phyloP scores from a whole-genome alignment of 2,888 invertebrate species.

The Rhagophthalmus giganteus region DNA sequence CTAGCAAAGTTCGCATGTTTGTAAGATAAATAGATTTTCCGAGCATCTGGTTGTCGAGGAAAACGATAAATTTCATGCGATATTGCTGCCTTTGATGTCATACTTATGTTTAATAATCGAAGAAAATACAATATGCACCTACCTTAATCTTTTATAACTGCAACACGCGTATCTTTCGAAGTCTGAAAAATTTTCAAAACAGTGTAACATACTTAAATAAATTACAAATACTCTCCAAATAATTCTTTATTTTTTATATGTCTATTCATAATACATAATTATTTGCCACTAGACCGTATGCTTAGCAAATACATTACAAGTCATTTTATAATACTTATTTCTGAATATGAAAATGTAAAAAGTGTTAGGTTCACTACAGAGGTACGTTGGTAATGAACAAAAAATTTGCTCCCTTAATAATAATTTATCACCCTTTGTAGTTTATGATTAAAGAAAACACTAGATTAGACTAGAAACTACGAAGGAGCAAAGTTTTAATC shows the following conservation, averaged over 20 bases:
- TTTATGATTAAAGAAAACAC: slow-evolving; percentile 42
- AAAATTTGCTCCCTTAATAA: slow-evolving; percentile 33
- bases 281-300: slow-evolving; percentile 51
- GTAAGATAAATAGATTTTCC: too few relatives aligned
- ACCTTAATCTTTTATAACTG: too few relatives aligned
- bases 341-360: slow-evolving; percentile 52
- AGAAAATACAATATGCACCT: too few relatives aligned
- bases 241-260: slow-evolving; percentile 46
- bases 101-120: too few relatives aligned
- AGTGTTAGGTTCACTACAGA: slow-evolving; percentile 44
- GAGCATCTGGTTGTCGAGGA: too few relatives aligned
- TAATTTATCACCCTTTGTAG: slow-evolving; percentile 45
- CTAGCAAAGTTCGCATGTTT: too few relatives aligned
- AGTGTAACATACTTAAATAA: too few relatives aligned
- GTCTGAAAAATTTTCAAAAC: too few relatives aligned
- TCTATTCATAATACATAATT: slow-evolving; percentile 51
- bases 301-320: slow-evolving; percentile 52
- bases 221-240: slow-evolving; percentile 33
- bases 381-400: slow-evolving; percentile 33
- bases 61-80: too few relatives aligned
- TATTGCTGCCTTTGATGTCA: too few relatives aligned
- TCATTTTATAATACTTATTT: slow-evolving; percentile 49
- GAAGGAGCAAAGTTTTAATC: slow-evolving; percentile 37
- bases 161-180: too few relatives aligned
- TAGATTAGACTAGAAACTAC: slow-evolving; percentile 43